A percentile compares a stretch with the other conserved stretches of the same genome.
Evolutionary conservation across 1,140 invertebrate species (phyloP).

Genomic region (Drosophila bocki): DNA sequence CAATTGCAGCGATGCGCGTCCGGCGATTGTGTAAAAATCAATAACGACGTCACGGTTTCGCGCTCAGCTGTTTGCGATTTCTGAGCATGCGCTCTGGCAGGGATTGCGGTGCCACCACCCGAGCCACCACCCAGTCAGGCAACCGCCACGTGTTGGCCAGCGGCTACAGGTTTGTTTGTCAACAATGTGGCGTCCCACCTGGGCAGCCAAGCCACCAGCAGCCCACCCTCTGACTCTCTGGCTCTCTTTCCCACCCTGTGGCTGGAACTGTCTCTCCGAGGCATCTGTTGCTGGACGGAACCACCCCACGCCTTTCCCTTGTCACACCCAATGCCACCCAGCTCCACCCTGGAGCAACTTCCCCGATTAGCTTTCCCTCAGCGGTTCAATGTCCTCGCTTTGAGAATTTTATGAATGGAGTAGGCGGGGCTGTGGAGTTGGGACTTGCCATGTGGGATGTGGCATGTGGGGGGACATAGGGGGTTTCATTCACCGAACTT

Average conservation of each 20-base stretch:
- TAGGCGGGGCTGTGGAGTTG: constrained; percentile 25
- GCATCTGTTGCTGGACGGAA: constrained; percentile 37
- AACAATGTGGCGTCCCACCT: constrained; percentile 70
- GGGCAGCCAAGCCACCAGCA: constrained; percentile 4
- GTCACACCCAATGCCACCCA: constrained; percentile 1
- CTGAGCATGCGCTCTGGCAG: constrained; percentile 48
- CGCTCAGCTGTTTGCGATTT: constrained; percentile 52
- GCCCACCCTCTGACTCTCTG: neutral
- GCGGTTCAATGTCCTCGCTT: constrained; percentile 74
- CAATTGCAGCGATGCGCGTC: constrained; percentile 63
- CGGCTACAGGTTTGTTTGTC: constrained; percentile 80
- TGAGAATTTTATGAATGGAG: constrained; percentile 72
- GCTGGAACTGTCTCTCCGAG: constrained; percentile 31
- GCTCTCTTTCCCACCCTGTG: constrained; percentile 3
- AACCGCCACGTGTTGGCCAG: constrained; percentile 60
- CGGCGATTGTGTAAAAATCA: constrained; percentile 68
- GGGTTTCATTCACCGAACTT: constrained; percentile 66
- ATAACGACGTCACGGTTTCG: constrained; percentile 65
- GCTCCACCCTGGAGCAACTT: constrained; percentile 29
- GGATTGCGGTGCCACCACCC: constrained; percentile 3
- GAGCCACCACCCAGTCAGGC: neutral
- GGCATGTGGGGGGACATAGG: neutral
- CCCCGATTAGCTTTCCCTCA: constrained; percentile 65
- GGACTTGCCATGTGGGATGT: neutral
- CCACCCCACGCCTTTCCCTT: neutral